A percentile compares a stretch with the other conserved stretches of the same genome.
phyloP scores from a whole-genome alignment of 2,888 invertebrate genomes.

The Eupithecia exiguata region DNA sequence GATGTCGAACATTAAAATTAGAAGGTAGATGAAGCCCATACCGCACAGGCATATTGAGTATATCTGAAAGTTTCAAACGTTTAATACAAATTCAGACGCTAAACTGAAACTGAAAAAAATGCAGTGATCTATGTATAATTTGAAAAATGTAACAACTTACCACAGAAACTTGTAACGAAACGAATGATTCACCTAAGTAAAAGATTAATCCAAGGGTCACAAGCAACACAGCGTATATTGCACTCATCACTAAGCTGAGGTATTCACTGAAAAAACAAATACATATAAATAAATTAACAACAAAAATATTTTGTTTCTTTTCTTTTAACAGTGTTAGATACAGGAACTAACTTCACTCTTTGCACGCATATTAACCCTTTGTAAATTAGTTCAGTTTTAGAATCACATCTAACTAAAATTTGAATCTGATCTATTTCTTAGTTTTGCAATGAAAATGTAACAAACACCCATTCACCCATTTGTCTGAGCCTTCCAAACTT shows the following conservation, averaged over 20 bases:
- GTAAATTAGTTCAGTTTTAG: background rate
- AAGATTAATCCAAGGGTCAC: constrained; percentile 87
- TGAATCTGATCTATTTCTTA: no score
- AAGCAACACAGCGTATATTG: constrained; percentile 87
- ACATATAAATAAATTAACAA: background rate
- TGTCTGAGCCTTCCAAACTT: no score
- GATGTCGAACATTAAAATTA: constrained; percentile 86
- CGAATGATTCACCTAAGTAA: constrained; percentile 85
- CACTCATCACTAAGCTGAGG: constrained; percentile 85
- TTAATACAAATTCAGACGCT: background rate
- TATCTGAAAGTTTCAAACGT: constrained; percentile 73
- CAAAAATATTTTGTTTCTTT: background rate
- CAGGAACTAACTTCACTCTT: background rate
- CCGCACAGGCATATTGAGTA: constrained; percentile 85
- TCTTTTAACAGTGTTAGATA: no score
- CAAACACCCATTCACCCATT: no score
- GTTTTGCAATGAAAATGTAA: no score
- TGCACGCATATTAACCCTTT: background rate
- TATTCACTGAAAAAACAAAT: constrained; percentile 79
- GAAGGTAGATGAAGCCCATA: constrained; percentile 85
- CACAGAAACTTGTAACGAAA: constrained; percentile 77
- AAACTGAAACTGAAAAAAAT: background rate
- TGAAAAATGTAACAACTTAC: constrained; percentile 65
- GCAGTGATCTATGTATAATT: background rate
- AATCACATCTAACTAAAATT: background rate